Base-by-base conservation (phyloP, 2,113 vertebrate genomes). In the Tympanuchus pallidicinctus region DNA sequence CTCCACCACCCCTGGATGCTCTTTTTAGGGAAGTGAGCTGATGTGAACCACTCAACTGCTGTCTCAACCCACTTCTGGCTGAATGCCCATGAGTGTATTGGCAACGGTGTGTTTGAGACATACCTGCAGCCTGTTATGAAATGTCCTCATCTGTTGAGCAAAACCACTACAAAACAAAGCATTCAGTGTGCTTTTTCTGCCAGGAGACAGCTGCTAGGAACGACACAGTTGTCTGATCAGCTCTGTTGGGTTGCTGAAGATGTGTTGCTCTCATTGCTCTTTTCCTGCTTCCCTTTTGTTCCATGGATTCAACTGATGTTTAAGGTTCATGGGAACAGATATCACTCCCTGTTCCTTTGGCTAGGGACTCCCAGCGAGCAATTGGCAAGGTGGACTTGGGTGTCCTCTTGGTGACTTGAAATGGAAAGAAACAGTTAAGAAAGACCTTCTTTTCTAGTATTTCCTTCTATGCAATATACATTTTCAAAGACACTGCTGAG, bases 71-170 rank as follows among this genome's bases (percentile, higher is more conserved):
- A 20, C 36, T 27, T 72, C 38, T 3, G 2, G 21, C 50, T 66
- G 52, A 50, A 56, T 1, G 0, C 14, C 32, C 6, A 16, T 27
- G 8, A 67, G 42, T n/a, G 63, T 72, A 61, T 0, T 0, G 66
- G 9, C 48, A 90, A 8, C 14, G 0, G 2, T 22, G 9, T 36
- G 24, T 43, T 16, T 1, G 2, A 34, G 52, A 24, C 30, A 4
- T 54, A 77, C 13, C 38, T 40, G 32, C 1, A 8, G 34, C 48
- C 36, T 43, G n/a, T 73, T 63, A 27, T 75, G 48, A 64, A 57
- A 50, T 50, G 42, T 80, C 43, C 34, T 82, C 6, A 6, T 75
- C 60, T 71, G 61, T 54, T 61, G 65, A 47, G 69, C 30, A 21
- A 25, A 21, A 40, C 60, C 17, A 12, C 34, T 47, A 21, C n/a